Conservation (phyloP, 2,113 vertebrate species). For the Lamprologus sp. region DNA sequence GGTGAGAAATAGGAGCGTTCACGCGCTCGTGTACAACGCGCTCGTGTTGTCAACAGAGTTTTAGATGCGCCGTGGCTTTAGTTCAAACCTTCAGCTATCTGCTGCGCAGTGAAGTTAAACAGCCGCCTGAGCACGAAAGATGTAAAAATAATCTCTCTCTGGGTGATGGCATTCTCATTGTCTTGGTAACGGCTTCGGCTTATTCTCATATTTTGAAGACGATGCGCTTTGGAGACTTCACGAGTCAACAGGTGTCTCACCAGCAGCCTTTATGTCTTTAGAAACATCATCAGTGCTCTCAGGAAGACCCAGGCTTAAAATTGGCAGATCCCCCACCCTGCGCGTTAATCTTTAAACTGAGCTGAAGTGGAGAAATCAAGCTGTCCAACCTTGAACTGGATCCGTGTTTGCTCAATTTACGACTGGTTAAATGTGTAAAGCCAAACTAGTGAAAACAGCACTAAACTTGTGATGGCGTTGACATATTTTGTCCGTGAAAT, state of each 20-base stretch:
- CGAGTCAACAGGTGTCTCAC: not conserved
- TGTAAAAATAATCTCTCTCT: not conserved
- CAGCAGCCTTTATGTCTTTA: not conserved
- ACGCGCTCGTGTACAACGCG: not conserved
- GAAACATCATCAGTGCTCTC: not conserved
- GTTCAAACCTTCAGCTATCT: not conserved
- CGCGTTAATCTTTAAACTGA: slow-evolving; percentile 4
- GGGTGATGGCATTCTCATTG: not conserved
- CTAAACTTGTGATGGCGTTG: not conserved
- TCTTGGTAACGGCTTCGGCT: not conserved
- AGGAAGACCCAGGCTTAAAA: not conserved
- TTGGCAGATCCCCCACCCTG: not conserved
- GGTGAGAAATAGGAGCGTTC: not conserved
- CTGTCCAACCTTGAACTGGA: not conserved
- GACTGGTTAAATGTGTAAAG: not conserved
- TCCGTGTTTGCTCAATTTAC: not conserved
- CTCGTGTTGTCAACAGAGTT: not conserved
- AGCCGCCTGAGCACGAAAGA: not conserved
- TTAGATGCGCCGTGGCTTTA: not conserved
- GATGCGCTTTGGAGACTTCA: not conserved
- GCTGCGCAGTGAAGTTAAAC: not conserved
- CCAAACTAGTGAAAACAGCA: not conserved
- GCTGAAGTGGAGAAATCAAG: not conserved
- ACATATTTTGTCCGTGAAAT: not conserved
- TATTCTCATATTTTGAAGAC: not conserved